These are phyloP conservation scores for Salvator merianae DNA, from an alignment of 2,113 vertebrate genomes.

Conservation along the genomic window DNA sequence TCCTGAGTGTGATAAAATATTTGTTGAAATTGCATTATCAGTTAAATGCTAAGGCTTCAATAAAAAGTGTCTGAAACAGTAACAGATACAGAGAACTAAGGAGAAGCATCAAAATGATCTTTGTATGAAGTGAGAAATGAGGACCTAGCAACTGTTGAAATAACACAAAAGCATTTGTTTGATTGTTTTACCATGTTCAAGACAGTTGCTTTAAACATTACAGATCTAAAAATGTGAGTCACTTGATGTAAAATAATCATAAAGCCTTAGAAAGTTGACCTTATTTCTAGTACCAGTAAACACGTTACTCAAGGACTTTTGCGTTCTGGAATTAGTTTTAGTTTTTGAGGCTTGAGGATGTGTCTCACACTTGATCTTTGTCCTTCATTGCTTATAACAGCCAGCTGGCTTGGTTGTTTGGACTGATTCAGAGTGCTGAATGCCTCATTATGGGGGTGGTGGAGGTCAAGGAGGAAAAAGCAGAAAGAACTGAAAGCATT, in stretches of 20 bases:
- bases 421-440: too few relatives aligned
- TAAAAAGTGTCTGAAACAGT: background rate
- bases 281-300: background rate
- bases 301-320: too few relatives aligned
- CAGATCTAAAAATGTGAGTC: background rate
- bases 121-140: background rate
- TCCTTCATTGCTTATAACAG: too few relatives aligned
- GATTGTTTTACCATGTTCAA: background rate
- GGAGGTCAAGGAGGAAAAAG: too few relatives aligned
- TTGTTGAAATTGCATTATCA: background rate
- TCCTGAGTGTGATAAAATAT: background rate
- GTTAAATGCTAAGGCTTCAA: background rate
- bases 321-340: too few relatives aligned
- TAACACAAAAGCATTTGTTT: background rate
- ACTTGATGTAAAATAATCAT: too few relatives aligned
- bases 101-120: too few relatives aligned
- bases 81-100: background rate
- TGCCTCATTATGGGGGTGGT: too few relatives aligned
- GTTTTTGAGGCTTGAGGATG: too few relatives aligned
- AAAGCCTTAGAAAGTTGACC: background rate
- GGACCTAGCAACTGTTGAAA: background rate
- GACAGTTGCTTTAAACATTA: background rate
- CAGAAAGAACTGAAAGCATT: too few relatives aligned
- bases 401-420: too few relatives aligned
- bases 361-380: too few relatives aligned